These are phyloP conservation scores for Zosterops pallidus DNA, from an alignment of 2,113 vertebrate genomes.

Conservation along the genomic window DNA sequence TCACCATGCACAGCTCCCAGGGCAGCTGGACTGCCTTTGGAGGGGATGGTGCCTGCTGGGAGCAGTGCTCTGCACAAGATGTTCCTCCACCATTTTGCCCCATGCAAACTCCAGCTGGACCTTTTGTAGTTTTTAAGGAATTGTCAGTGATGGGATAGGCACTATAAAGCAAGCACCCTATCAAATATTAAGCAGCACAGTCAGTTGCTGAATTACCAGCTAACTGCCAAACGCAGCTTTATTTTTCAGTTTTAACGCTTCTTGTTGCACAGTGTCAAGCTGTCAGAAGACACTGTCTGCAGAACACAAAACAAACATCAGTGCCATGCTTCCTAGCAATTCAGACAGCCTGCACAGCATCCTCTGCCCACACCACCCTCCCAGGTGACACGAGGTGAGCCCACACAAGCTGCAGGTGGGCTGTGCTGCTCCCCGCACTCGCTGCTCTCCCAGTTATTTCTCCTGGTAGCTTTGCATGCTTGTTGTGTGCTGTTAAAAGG, in stretches of 20 bases:
- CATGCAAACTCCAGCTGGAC: not conserved
- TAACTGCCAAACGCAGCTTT: not conserved
- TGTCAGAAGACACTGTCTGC: not conserved
- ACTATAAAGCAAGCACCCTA: not conserved
- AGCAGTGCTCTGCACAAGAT: not conserved
- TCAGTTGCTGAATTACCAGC: not conserved
- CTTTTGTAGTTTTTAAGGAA: not conserved
- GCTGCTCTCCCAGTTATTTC: not conserved
- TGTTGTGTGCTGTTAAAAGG: conserved; percentile 42
- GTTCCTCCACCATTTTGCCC: not conserved
- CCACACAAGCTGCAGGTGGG: not conserved
- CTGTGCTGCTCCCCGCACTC: not conserved
- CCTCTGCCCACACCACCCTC: not conserved
- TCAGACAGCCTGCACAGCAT: not conserved
- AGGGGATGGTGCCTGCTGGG: not conserved
- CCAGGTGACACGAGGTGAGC: not conserved
- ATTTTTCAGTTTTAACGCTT: not conserved
- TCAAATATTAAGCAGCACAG: not conserved
- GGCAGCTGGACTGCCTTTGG: not conserved
- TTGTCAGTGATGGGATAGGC: not conserved
- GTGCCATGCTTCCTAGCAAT: not conserved
- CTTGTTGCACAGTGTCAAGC: not conserved
- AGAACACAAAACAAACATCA: not conserved
- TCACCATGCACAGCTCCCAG: accelerated
- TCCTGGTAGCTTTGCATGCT: conserved; percentile 52